Percentiles rank a stretch among this genome's conserved stretches.
Evolutionary conservation across 2,888 invertebrate genomes (phyloP).

Genomic region (Standfussiana lucernea): DNA sequence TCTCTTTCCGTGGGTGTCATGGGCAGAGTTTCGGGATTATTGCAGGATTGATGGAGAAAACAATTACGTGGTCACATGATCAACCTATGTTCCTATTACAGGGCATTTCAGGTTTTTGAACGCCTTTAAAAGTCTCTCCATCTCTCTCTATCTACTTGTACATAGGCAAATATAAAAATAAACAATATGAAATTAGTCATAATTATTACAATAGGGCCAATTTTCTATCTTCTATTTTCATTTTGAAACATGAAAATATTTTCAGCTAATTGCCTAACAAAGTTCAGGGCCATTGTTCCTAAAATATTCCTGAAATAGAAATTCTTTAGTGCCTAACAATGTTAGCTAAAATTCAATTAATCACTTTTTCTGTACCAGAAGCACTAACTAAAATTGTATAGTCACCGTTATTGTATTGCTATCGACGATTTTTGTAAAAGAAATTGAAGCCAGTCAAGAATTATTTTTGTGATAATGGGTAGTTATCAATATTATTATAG

Average conservation of each 20-base stretch:
- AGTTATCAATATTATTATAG: background rate
- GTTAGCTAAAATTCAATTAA: constrained; percentile 32
- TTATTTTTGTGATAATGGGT: background rate
- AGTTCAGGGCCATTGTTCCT: background rate
- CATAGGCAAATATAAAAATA: background rate
- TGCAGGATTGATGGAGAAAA: background rate
- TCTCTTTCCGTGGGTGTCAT: constrained; percentile 7
- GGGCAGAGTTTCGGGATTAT: constrained; percentile 25
- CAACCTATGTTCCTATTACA: too few species aligned
- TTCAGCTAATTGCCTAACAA: background rate
- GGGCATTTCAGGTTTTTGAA: background rate
- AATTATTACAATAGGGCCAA: background rate
- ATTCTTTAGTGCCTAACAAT: constrained; percentile 8
- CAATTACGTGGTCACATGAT: background rate
- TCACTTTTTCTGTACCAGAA: constrained; percentile 21
- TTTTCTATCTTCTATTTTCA: background rate
- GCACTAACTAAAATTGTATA: background rate
- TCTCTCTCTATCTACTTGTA: background rate
- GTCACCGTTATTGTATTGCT: constrained; percentile 7
- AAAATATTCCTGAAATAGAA: constrained; percentile 4
- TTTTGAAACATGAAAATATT: background rate
- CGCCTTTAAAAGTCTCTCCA: background rate
- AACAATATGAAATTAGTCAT: background rate
- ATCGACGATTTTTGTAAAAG: background rate
- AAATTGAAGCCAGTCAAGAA: background rate